phyloP scores from a whole-genome alignment of 2,113 vertebrate genomes.

The Nothoprocta pentlandii region DNA sequence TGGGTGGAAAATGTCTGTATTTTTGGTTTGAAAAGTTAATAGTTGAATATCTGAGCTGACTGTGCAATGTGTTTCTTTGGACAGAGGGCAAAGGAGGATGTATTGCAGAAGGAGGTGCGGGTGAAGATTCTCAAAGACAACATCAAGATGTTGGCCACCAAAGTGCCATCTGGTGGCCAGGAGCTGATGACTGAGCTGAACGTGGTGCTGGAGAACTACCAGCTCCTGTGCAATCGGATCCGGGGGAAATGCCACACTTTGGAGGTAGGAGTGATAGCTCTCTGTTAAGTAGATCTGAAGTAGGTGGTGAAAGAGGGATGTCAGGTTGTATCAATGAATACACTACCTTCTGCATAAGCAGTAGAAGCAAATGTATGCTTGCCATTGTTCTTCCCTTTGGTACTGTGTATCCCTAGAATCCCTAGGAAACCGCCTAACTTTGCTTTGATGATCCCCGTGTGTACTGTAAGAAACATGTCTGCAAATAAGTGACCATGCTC shows the following conservation, averaged over 20 bases:
- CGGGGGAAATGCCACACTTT: slow-evolving; percentile 96
- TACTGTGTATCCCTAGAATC: neutral
- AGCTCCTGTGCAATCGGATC: slow-evolving; percentile 94
- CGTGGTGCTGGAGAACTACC: slow-evolving; percentile 90
- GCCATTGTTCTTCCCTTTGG: neutral
- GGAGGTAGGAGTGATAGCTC: slow-evolving; percentile 81
- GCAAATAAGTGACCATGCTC: neutral
- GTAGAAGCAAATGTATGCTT: neutral
- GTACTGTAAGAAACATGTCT: neutral
- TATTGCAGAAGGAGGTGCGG: slow-evolving; percentile 96
- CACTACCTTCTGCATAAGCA: neutral
- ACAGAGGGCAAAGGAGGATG: slow-evolving; percentile 96
- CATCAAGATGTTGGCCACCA: slow-evolving; percentile 88
- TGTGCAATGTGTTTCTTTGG: accelerated
- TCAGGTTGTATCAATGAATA: neutral
- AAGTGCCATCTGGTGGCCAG: slow-evolving; percentile 83
- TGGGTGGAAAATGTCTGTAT: neutral
- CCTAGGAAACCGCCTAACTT: neutral
- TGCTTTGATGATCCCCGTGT: neutral
- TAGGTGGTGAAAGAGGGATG: neutral
- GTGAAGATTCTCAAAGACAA: slow-evolving; percentile 98
- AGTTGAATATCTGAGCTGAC: neutral
- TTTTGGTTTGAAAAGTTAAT: neutral
- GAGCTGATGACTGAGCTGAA: slow-evolving; percentile 87
- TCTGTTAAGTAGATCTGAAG: neutral